Evolutionary conservation across 2,888 invertebrate genomes (phyloP).

Genomic region (Leptinotarsa juncta): DNA sequence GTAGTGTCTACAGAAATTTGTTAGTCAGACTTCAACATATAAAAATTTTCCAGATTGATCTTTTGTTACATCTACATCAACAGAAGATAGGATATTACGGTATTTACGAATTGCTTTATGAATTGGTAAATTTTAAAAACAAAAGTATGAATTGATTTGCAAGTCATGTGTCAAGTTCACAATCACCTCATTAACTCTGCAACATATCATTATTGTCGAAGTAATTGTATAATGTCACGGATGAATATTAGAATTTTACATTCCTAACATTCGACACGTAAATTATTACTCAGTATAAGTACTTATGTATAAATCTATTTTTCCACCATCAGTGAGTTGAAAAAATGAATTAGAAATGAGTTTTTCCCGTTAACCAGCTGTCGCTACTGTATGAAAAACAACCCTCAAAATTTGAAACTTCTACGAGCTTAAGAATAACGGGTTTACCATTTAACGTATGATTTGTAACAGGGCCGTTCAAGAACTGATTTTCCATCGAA

Average conservation of each 20-base stretch:
- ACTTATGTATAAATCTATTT: too few relatives aligned
- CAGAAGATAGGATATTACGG: neutral
- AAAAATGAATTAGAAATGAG: too few relatives aligned
- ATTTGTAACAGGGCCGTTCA: too few relatives aligned
- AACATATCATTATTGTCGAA: constrained; percentile 13
- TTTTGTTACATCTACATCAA: neutral
- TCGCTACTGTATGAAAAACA: too few relatives aligned
- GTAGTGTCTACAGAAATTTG: too few relatives aligned
- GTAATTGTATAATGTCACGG: neutral
- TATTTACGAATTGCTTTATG: neutral
- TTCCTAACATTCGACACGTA: neutral
- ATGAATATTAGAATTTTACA: neutral
- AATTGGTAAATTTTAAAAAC: constrained; percentile 19
- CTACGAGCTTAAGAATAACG: too few relatives aligned
- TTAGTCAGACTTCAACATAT: too few relatives aligned
- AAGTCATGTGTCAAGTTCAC: constrained; percentile 30
- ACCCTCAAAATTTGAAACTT: too few relatives aligned
- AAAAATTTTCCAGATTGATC: neutral
- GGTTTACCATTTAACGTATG: too few relatives aligned
- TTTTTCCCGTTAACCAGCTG: too few relatives aligned
- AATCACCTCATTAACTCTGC: constrained; percentile 4
- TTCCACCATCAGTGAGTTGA: too few relatives aligned
- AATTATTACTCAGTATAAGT: neutral
- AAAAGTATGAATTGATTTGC: constrained; percentile 14
- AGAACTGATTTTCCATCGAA: too few relatives aligned